Base-by-base conservation (phyloP, 2,888 invertebrate genomes). In the Scrobipalpa costella region DNA sequence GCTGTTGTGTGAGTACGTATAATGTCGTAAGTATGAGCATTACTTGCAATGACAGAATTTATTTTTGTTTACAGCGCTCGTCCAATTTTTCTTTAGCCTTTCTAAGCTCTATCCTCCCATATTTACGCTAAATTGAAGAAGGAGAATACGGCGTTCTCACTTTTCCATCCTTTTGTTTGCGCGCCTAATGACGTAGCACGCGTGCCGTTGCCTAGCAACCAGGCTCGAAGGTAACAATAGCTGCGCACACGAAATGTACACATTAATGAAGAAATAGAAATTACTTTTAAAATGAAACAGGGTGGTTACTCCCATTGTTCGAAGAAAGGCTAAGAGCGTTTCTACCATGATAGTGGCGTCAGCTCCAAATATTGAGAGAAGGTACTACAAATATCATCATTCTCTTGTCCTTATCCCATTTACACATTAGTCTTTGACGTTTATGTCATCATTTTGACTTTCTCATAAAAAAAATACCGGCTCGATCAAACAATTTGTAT, bases 181-280 rank as follows among this genome's bases (percentile, higher is more conserved):
- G 66, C 64, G 69, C 65, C 71, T 81, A 80, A 83, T 78, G 80
- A 77, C 64, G 66, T 62, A 40, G 60, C 74, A 78, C 79, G 78
- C 64, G 50, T 36, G 57, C 52, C 57, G 66, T 66, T 19, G 62
- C 66, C 62, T 60, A 55, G 66, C 63, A 66, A 66, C 66, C 47
- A 38, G 38, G 33, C 27, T 15, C 11, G 9, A 33, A 21, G 44
- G 55, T 52, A 60, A 63, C 60, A 60, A 63, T 55, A 40, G 36
- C 9, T 17, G 44, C 64, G 7, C 36, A 27, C 64, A 64, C 64
- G 67, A 40, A 59, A 67, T 64, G 38, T 57, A 63, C n/a, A 64
- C 66, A 63, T 64, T 67, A 67, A 55, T 55, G 55, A 34, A 55
- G 65, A 65, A 65, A 63, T 36, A 65, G 65, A 63, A 63, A 61